phyloP scores from a whole-genome alignment of 2,797 vertebrate genomes.

The Gymnocypris eckloni region DNA sequence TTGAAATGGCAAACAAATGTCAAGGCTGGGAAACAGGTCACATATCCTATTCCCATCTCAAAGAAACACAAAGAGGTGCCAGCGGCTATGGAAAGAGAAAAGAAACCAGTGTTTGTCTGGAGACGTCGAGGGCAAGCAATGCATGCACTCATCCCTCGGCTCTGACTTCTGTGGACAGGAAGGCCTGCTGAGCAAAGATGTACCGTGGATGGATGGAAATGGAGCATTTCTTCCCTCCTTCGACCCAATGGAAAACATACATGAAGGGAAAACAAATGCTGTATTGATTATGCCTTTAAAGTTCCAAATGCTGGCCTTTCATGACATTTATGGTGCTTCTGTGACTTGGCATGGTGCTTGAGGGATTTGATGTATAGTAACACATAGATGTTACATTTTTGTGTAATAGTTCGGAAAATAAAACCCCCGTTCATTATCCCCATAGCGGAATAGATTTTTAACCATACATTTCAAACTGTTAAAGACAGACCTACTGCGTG shows the following conservation, averaged over 20 bases:
- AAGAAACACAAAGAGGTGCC: constrained; percentile 46
- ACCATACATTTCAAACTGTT: background rate
- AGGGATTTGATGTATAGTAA: background rate
- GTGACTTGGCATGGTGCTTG: background rate
- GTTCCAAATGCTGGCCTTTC: background rate
- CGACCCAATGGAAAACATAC: constrained; percentile 36
- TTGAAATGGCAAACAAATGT: constrained; percentile 45
- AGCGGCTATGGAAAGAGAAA: constrained; percentile 46
- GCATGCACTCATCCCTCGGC: constrained; percentile 44
- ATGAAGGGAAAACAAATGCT: constrained; percentile 50
- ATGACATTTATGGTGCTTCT: constrained; percentile 1
- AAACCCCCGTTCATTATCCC: background rate
- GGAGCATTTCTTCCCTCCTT: constrained; percentile 54
- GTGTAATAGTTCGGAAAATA: background rate
- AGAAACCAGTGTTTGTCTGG: constrained; percentile 63
- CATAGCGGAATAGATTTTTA: background rate
- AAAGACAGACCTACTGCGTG: background rate
- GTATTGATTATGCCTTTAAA: constrained; percentile 28
- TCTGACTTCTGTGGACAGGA: constrained; percentile 53
- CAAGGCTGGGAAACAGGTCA: constrained; percentile 64
- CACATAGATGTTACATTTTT: background rate
- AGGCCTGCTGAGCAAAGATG: constrained; percentile 56
- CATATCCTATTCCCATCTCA: constrained; percentile 66
- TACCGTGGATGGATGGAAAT: constrained; percentile 60
- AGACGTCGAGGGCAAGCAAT: constrained; percentile 51